phyloP scores from a whole-genome alignment of 2,888 invertebrate species.

The Hydrotaea diabolus region DNA sequence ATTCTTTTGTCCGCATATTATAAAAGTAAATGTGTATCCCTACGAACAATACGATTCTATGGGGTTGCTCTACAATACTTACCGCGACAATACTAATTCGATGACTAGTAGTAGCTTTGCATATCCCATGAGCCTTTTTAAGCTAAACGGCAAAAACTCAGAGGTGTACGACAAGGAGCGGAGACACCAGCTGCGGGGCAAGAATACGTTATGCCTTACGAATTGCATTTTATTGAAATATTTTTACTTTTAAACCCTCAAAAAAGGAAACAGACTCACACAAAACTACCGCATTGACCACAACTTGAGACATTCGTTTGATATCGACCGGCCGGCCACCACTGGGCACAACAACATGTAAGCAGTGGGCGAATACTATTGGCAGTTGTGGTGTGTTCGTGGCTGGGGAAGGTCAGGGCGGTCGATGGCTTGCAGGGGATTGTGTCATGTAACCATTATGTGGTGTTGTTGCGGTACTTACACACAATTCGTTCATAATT shows the following conservation, averaged over 20 bases:
- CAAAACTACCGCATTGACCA: conserved; percentile 59
- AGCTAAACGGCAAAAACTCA: too few species aligned
- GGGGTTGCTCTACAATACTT: too few species aligned
- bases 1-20: too few species aligned
- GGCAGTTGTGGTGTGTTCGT: neutral
- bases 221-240: conserved; percentile 24
- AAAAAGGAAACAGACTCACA: neutral
- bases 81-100: too few species aligned
- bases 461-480: conserved; percentile 59
- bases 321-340: conserved; percentile 6
- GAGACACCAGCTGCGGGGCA: neutral
- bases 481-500: conserved; percentile 55
- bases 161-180: too few species aligned
- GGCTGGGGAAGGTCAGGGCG: neutral
- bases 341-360: neutral
- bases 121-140: too few species aligned
- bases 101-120: too few species aligned
- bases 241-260: neutral
- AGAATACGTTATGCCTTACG: conserved; percentile 6
- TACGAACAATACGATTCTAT: too few species aligned
- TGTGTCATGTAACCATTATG: conserved; percentile 46
- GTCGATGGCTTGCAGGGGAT: neutral
- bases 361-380: neutral
- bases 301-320: conserved; percentile 60
- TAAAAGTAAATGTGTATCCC: too few species aligned